phyloP scores from a whole-genome alignment of 1,140 invertebrate species.

The Scaptomyza graminum region DNA sequence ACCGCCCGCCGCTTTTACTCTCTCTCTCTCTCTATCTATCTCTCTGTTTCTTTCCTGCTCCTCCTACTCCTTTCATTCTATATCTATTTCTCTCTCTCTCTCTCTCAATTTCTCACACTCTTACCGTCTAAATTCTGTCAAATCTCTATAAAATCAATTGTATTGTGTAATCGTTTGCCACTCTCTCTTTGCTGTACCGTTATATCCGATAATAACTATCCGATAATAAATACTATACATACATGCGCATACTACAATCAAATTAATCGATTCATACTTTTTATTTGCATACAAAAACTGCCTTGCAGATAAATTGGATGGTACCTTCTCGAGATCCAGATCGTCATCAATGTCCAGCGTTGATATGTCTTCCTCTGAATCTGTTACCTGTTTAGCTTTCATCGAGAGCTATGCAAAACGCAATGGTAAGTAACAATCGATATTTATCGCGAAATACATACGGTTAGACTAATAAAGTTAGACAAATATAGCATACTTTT shows the following conservation, averaged over 20 bases:
- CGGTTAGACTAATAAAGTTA: background rate
- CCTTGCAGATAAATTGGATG: conserved; percentile 95
- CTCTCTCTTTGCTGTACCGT: conserved; percentile 42
- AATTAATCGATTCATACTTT: conserved; percentile 10
- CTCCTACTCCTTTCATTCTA: conserved; percentile 10
- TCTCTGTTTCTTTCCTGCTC: conserved; percentile 33
- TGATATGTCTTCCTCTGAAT: conserved; percentile 97
- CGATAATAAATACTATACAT: no score
- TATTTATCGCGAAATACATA: no score
- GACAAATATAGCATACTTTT: no score
- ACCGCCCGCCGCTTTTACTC: conserved; percentile 77
- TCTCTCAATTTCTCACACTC: conserved; percentile 45
- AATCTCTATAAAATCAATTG: conserved; percentile 42
- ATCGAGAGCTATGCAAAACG: conserved; percentile 97
- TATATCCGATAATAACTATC: conserved; percentile 4
- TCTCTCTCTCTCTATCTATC: conserved; percentile 52
- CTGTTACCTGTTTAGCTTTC: conserved; percentile 97
- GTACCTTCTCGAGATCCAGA: conserved; percentile 96
- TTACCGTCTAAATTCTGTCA: conserved; percentile 40
- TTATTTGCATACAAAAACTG: conserved; percentile 38
- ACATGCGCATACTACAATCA: conserved; percentile 1
- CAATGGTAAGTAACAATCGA: conserved; percentile 88
- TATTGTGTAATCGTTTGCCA: conserved; percentile 50
- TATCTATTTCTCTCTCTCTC: conserved; percentile 47
- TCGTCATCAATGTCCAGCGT: conserved; percentile 98